phyloP scores from a whole-genome alignment of 53 echinoderm and acorn worm genomes.

The Mesocentrotus franciscanus region DNA sequence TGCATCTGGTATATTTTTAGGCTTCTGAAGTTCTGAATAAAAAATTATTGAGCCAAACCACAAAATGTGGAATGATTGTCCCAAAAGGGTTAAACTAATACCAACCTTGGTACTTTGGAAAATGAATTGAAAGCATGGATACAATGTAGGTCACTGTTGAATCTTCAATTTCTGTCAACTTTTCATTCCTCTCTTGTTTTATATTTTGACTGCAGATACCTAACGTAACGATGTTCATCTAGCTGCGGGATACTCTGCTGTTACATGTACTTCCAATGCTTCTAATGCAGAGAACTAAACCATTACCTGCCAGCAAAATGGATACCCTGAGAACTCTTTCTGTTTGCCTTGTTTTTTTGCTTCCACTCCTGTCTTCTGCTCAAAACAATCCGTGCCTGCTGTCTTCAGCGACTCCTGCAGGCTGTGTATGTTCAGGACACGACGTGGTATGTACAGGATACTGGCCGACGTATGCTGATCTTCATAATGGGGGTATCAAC shows the following conservation, averaged over 20 bases:
- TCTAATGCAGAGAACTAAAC: neutral
- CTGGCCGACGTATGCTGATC: neutral
- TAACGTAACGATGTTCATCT: neutral
- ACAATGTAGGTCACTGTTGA: too few relatives aligned
- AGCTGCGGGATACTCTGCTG: neutral
- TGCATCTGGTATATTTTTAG: too few relatives aligned
- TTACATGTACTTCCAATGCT: neutral
- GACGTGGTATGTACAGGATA: neutral
- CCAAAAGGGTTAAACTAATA: too few relatives aligned
- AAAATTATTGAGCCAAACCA: too few relatives aligned
- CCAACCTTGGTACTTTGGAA: too few relatives aligned
- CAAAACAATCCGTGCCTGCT: neutral
- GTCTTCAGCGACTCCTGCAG: neutral
- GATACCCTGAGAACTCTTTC: slow-evolving; percentile 35
- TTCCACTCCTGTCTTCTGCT: slow-evolving; percentile 67
- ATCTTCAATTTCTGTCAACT: neutral
- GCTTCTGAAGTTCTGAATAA: too few relatives aligned
- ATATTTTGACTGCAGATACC: neutral
- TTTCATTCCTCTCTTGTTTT: neutral
- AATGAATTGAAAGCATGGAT: too few relatives aligned
- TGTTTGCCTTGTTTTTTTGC: slow-evolving; percentile 66
- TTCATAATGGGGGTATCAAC: neutral
- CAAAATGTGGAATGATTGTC: too few relatives aligned
- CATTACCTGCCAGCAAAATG: slow-evolving; percentile 37
- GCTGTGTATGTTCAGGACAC: slow-evolving; percentile 1